Conservation (phyloP, 1,140 invertebrate genomes). For the Bombus fervidus region DNA sequence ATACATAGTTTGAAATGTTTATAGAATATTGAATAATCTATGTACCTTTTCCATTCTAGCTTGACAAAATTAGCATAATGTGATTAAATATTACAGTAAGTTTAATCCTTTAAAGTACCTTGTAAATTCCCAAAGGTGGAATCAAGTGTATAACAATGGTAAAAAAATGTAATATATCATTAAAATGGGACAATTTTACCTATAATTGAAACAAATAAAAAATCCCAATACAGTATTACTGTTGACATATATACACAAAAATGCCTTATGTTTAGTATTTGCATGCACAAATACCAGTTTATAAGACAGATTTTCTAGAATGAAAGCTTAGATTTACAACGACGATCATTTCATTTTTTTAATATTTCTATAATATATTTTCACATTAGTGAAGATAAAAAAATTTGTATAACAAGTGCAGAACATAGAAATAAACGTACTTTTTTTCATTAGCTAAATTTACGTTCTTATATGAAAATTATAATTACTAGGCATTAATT, state of each 20-base stretch:
- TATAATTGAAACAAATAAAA: neutral
- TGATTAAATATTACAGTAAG: conserved; percentile 45
- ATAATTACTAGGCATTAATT: conserved; percentile 20
- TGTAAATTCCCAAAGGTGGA: conserved; percentile 42
- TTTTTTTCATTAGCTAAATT: neutral
- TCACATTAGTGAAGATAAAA: neutral
- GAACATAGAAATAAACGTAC: neutral
- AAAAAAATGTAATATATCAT: neutral
- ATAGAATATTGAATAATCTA: conserved; percentile 52
- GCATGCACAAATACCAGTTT: neutral
- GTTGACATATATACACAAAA: conserved; percentile 16
- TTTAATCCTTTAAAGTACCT: conserved; percentile 41
- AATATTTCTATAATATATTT: neutral
- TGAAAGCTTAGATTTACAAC: conserved; percentile 2
- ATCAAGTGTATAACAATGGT: conserved; percentile 33
- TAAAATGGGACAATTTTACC: neutral
- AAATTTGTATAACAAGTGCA: neutral
- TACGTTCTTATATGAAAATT: neutral
- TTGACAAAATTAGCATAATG: conserved; percentile 35
- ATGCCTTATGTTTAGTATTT: neutral
- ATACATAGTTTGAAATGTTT: conserved; percentile 67
- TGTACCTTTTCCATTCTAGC: conserved; percentile 24
- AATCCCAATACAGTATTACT: neutral
- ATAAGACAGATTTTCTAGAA: conserved; percentile 17
- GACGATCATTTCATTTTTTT: neutral